phyloP scores from a whole-genome alignment of 2,113 vertebrate genomes.

The Ceyx margarethae region DNA sequence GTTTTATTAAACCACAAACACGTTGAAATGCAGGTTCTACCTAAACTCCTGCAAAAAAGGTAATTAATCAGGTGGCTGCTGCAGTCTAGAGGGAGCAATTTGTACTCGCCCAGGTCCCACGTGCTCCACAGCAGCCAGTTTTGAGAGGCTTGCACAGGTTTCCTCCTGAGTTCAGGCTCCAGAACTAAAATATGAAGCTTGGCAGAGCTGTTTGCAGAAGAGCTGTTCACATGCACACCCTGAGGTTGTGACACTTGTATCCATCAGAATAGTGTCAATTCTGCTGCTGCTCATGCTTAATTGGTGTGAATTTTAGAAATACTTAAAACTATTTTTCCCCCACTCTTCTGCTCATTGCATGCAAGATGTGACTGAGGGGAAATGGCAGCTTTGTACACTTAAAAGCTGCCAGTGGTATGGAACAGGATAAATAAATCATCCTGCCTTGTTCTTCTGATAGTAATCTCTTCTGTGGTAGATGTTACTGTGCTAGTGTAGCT shows the following conservation, averaged over 20 bases:
- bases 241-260: not conserved
- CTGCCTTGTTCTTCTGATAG: not conserved
- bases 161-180: not conserved
- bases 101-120: fast-evolving
- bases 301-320: not conserved
- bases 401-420: not conserved
- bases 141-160: not conserved
- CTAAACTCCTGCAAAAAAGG: not conserved
- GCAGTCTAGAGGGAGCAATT: not conserved
- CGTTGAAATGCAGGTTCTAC: fast-evolving
- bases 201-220: not conserved
- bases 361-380: not conserved
- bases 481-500: not conserved
- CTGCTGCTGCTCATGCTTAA: not conserved
- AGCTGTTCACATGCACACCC: not conserved
- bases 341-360: not conserved
- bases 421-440: not conserved
- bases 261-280: not conserved
- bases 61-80: not conserved
- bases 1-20: not conserved
- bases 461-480: not conserved
- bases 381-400: not conserved
- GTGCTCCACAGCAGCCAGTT: not conserved
- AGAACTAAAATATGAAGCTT: not conserved
- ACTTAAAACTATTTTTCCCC: fast-evolving